Evolutionary conservation across 1,140 invertebrate genomes (phyloP), one percentile per base, ranked within the genome.

Genomic region (Rhyacophila brunnea): DNA sequence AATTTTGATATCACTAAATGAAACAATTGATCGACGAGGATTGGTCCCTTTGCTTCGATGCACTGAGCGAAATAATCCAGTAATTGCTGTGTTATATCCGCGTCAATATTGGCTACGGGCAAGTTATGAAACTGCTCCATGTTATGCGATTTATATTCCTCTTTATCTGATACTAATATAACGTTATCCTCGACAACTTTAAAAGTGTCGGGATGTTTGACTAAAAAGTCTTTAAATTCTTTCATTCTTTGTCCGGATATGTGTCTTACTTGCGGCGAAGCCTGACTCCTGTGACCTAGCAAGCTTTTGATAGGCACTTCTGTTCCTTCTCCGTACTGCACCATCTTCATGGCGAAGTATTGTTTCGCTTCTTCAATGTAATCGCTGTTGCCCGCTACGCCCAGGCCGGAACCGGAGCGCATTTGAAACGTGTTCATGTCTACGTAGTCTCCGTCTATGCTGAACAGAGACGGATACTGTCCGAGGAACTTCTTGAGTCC

Each of bases 221-320:
- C 67, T 0, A 98, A 80, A 73, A 98, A 98, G 53, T 96, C 93
- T 62, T 87, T 87, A 70, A 98, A 98, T 75, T 97, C 94, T 72
- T 90, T 92, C 63, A 95, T 90, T 69, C 96, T 92, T 71, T 96
- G 92, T 18, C 89, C 90, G 32, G 94, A 96, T 63, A 98, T 94
- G 71, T 97, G 93, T 51, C 95, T 84, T 54, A 98, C 93, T 81
- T 97, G 94, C 6, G 93, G 93, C 23, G 93, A 93, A 9, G 95
- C 95, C 77, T 95, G 93, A 38, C 91, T 95, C 57, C 93, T 81
- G 77, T 97, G 95, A 0, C 95, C 95, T 13, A 96, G 79, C 36
- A 97, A 81, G 74, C 91, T 94, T 74, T 93, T 93, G 20, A 97
- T 95, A 6, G 95, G 93, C 36, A 96, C 92, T 81, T 95, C 90